phyloP scores from a whole-genome alignment of 1,140 invertebrate genomes.

The Eciton burchellii region DNA sequence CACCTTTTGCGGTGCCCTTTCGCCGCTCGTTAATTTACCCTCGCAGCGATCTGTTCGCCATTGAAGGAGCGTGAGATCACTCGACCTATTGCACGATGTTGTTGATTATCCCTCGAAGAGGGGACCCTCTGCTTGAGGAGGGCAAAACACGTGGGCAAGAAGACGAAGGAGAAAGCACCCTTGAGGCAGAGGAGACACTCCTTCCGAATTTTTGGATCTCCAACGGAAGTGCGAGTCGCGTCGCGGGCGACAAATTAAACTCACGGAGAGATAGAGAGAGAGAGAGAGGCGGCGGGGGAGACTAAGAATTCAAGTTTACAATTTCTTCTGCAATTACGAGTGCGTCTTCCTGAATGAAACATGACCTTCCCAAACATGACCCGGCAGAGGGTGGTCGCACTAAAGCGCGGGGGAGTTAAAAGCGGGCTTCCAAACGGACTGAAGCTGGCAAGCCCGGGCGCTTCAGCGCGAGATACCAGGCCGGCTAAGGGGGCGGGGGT shows the following conservation, averaged over 20 bases:
- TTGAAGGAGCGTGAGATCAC: constrained; percentile 71
- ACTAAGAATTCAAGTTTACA: too few species aligned
- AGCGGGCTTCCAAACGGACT: constrained; percentile 8
- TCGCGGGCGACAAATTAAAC: too few species aligned
- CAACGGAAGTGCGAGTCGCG: too few species aligned
- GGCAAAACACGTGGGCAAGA: constrained; percentile 9
- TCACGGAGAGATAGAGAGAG: too few species aligned
- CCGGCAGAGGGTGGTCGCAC: too few species aligned
- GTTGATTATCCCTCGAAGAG: too few species aligned
- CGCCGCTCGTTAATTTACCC: constrained; percentile 67
- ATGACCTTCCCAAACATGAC: too few species aligned
- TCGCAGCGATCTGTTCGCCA: constrained; percentile 40
- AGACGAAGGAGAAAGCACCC: neutral
- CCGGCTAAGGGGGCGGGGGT: too few species aligned
- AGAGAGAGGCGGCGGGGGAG: too few species aligned
- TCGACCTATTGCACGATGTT: constrained; percentile 63
- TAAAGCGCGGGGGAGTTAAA: constrained; percentile 20
- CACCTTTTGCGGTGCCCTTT: constrained; percentile 38
- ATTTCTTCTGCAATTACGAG: too few species aligned
- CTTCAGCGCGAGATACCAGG: constrained; percentile 6
- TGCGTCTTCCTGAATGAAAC: too few species aligned
- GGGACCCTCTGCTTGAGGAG: constrained; percentile 23
- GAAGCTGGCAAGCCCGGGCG: neutral
- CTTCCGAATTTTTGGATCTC: neutral
- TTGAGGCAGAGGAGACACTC: neutral